These are phyloP conservation scores for Hanleya hanleyi DNA, from an alignment of 2,888 invertebrate species.

Conservation along the genomic window DNA sequence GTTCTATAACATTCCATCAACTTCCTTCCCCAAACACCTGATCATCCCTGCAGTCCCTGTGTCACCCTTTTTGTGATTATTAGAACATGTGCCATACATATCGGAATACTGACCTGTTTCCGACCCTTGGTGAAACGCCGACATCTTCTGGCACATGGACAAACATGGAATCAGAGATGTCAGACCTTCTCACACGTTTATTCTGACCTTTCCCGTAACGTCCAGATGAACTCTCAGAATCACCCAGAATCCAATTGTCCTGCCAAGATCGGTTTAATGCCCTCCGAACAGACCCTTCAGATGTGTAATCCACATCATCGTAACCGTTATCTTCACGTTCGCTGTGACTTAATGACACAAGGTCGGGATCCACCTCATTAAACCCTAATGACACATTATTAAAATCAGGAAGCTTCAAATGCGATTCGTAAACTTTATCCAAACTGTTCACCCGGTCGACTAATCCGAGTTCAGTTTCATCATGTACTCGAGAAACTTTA, in stretches of 20 bases:
- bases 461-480: slow-evolving; percentile 51
- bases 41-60: too few species aligned
- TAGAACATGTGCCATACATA: neutral
- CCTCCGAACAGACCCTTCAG: neutral
- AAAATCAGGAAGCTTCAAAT: slow-evolving; percentile 49
- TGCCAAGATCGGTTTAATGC: slow-evolving; percentile 34
- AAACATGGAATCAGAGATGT: slow-evolving; percentile 4
- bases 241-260: slow-evolving; percentile 56
- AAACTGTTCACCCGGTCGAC: slow-evolving; percentile 43
- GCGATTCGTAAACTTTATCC: slow-evolving; percentile 48
- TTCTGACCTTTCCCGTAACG: neutral
- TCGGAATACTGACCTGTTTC: slow-evolving; percentile 50
- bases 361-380: slow-evolving; percentile 61
- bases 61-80: too few species aligned
- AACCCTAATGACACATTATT: slow-evolving; percentile 24
- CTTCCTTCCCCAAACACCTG: too few species aligned
- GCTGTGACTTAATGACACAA: slow-evolving; percentile 51
- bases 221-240: slow-evolving; percentile 33
- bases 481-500: slow-evolving; percentile 40
- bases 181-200: neutral
- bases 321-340: neutral
- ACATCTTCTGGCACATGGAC: slow-evolving; percentile 23
- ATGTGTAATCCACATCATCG: neutral
- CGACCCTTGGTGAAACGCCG: slow-evolving; percentile 48
- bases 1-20: too few species aligned